Percentiles rank a stretch among this genome's conserved stretches.
phyloP scores from a whole-genome alignment of 1,140 invertebrate genomes.

The Melitaea cinxia region DNA sequence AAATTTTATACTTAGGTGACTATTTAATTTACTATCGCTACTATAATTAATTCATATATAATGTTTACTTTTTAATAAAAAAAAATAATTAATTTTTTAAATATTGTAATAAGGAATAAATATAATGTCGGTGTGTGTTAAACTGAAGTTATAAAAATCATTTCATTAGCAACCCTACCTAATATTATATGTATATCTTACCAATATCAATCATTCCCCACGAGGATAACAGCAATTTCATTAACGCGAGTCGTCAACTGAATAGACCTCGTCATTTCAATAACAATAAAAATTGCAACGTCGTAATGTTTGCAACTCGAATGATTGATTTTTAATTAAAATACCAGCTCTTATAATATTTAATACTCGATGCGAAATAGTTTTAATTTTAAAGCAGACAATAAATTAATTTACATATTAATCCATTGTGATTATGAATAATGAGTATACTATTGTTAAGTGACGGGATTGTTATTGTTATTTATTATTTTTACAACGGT shows the following conservation, averaged over 20 bases:
- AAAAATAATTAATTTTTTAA: too few relatives aligned
- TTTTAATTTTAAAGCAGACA: background rate
- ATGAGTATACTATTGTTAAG: too few relatives aligned
- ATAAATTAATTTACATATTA: too few relatives aligned
- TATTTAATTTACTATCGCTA: too few relatives aligned
- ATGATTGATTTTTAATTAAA: conserved; percentile 10
- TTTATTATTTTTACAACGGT: too few relatives aligned
- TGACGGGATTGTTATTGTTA: too few relatives aligned
- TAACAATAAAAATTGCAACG: conserved; percentile 9
- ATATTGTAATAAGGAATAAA: background rate
- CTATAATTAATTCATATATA: too few relatives aligned
- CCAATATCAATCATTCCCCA: background rate
- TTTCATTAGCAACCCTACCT: too few relatives aligned
- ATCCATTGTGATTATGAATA: too few relatives aligned
- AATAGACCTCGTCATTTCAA: background rate
- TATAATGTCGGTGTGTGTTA: too few relatives aligned
- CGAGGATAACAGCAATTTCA: background rate
- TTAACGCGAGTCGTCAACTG: conserved; percentile 3
- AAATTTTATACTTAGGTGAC: background rate
- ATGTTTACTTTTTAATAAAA: too few relatives aligned
- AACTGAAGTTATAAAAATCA: too few relatives aligned
- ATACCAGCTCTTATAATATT: background rate
- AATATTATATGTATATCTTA: background rate
- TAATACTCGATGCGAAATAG: background rate
- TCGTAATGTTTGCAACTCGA: background rate